Percentiles rank a stretch among this genome's conserved stretches.
These are phyloP conservation scores for Chrysaora quinquecirrha DNA, from an alignment of 30 jellyfish, hydroid and myxozoan genomes.

Conservation along the genomic window DNA sequence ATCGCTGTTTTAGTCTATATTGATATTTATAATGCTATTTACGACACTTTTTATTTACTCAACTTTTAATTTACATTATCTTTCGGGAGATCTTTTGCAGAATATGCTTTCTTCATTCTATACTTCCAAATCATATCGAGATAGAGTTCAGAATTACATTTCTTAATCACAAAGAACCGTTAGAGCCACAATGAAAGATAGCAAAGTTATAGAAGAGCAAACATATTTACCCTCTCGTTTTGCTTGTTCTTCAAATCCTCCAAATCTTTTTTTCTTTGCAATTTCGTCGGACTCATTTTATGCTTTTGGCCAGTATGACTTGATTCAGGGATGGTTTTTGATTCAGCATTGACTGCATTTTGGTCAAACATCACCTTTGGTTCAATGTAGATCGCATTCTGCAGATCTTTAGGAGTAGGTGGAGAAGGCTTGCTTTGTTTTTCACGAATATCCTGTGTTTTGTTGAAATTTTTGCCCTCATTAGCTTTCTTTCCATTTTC, in stretches of 20 bases:
- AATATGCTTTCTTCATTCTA: no score
- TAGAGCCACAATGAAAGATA: no score
- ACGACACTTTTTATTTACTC: no score
- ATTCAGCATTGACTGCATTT: neutral
- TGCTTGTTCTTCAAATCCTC: slow-evolving; percentile 43
- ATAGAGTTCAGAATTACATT: no score
- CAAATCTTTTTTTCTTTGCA: slow-evolving; percentile 61
- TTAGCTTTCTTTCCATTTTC: neutral
- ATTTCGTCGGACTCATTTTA: slow-evolving; percentile 62
- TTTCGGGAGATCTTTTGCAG: no score
- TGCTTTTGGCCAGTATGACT: neutral
- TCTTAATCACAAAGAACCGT: no score
- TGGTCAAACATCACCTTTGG: neutral
- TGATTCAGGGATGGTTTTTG: neutral
- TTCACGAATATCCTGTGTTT: neutral
- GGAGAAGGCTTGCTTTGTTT: neutral
- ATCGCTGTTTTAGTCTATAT: no score
- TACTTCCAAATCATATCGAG: no score
- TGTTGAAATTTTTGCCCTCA: neutral
- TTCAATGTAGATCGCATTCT: neutral
- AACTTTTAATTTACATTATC: no score
- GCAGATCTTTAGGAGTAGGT: neutral
- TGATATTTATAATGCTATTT: no score
- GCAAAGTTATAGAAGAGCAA: no score
- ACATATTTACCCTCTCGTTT: slow-evolving; percentile 74